These are phyloP conservation scores for Turdus rufiventris DNA, from an alignment of 2,113 vertebrate species.

Conservation along the genomic window DNA sequence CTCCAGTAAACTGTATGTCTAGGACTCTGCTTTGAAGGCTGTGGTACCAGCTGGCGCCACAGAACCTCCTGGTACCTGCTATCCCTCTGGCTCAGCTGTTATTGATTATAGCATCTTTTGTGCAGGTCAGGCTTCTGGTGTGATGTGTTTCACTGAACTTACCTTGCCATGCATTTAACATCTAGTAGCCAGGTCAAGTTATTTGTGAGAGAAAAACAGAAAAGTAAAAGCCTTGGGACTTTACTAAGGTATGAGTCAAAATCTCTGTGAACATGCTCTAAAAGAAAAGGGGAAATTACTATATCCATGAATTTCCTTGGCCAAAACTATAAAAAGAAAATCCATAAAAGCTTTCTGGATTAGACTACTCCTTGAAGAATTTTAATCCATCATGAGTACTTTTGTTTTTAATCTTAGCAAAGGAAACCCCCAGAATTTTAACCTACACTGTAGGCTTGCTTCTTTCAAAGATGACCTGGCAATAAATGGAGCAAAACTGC, in stretches of 20 bases:
- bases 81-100: background rate
- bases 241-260: background rate
- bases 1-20: background rate
- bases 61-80: background rate
- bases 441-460: background rate
- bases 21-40: background rate
- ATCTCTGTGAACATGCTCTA: background rate
- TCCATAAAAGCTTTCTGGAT: background rate
- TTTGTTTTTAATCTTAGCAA: background rate
- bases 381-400: background rate
- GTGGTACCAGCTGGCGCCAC: background rate
- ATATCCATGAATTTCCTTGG: background rate
- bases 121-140: background rate
- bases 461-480: background rate
- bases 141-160: background rate
- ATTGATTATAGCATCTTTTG: background rate
- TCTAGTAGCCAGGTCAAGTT: background rate
- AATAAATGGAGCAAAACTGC: background rate
- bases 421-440: background rate
- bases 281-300: background rate
- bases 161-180: background rate
- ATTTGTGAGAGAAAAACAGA: background rate
- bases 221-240: background rate
- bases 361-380: background rate
- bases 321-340: background rate